phyloP scores from a whole-genome alignment of 2,888 invertebrate species.

The Protodeltote pygarga region DNA sequence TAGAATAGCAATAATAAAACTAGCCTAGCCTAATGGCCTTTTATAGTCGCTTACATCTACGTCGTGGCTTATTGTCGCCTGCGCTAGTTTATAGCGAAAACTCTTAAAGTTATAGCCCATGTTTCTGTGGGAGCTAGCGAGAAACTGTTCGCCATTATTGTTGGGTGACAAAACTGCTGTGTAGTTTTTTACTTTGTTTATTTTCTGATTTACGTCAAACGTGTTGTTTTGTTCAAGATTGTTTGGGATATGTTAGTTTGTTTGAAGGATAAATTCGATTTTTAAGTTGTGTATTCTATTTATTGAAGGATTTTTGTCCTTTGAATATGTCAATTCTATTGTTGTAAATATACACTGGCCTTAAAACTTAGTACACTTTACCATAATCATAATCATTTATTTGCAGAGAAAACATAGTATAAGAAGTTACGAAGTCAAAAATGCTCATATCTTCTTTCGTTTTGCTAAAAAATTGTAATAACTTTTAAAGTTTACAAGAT shows the following conservation, averaged over 20 bases:
- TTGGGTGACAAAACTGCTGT: slow-evolving; percentile 32
- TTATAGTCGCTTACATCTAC: slow-evolving; percentile 33
- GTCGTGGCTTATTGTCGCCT: slow-evolving; percentile 56
- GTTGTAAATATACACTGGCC: background rate
- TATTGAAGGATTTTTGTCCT: background rate
- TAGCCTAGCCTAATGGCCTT: no score
- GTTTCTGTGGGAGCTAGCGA: slow-evolving; percentile 43
- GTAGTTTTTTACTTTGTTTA: slow-evolving; percentile 46
- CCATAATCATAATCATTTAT: no score
- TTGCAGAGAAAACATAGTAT: no score
- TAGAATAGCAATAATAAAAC: no score
- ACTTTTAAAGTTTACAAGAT: no score
- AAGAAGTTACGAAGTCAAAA: no score
- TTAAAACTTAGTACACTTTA: no score
- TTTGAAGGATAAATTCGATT: slow-evolving; percentile 2
- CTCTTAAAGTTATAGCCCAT: slow-evolving; percentile 62
- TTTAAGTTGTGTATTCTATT: background rate
- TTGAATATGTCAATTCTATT: no score
- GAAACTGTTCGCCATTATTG: slow-evolving; percentile 55
- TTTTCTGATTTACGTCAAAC: slow-evolving; percentile 32
- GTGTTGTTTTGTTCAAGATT: slow-evolving; percentile 26
- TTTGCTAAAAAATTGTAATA: no score
- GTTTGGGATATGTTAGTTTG: slow-evolving; percentile 6
- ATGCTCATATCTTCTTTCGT: no score
- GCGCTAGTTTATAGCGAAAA: slow-evolving; percentile 56